These are phyloP conservation scores for Megalops atlanticus DNA, from an alignment of 2,113 vertebrate genomes.

Conservation along the genomic window DNA sequence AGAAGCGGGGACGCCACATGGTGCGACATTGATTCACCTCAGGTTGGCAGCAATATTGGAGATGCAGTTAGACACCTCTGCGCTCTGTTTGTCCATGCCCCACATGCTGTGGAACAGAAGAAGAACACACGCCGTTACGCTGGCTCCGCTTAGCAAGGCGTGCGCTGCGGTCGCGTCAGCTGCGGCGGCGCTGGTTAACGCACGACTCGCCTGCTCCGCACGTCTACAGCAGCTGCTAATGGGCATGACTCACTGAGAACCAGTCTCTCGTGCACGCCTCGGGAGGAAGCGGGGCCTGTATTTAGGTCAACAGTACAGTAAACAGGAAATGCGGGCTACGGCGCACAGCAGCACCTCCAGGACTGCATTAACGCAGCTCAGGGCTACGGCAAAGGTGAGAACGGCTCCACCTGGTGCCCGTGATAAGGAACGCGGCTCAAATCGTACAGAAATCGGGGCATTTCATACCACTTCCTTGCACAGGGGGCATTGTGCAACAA, in stretches of 20 bases:
- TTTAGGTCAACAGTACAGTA: background rate
- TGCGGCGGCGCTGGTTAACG: background rate
- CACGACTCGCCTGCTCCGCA: background rate
- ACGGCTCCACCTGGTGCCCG: background rate
- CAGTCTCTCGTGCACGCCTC: background rate
- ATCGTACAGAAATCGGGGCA: no score
- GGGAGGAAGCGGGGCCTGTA: background rate
- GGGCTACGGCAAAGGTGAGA: background rate
- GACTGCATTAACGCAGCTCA: background rate
- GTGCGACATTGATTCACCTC: conserved; percentile 61
- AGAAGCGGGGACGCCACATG: background rate
- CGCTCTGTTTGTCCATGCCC: conserved; percentile 76
- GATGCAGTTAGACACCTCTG: conserved; percentile 75
- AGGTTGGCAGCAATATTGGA: conserved; percentile 73
- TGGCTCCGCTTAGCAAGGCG: background rate
- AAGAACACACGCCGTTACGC: conserved; percentile 44
- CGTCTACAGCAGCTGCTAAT: background rate
- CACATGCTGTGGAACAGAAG: conserved; percentile 72
- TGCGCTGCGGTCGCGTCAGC: background rate
- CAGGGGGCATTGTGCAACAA: conserved; percentile 81
- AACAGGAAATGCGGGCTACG: background rate
- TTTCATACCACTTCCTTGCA: no score
- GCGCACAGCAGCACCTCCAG: background rate
- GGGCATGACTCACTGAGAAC: background rate
- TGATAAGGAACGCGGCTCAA: background rate